A percentile compares a stretch with the other conserved stretches of the same genome.
These are phyloP conservation scores for Watsonalla binaria DNA, from an alignment of 2,888 invertebrate species.

Conservation along the genomic window DNA sequence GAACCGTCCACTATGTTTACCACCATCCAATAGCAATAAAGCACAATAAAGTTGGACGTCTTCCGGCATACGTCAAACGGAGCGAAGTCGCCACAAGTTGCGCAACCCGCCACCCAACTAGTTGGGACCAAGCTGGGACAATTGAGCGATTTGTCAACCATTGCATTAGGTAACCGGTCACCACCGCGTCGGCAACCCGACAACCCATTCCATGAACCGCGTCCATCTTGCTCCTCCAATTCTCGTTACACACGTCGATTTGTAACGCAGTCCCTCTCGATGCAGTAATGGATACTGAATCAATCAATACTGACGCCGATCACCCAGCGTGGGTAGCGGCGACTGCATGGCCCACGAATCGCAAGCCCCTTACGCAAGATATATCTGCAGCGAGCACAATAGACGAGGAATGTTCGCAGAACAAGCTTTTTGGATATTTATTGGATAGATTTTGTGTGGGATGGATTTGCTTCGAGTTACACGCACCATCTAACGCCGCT, in stretches of 20 bases:
- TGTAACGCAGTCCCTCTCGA: slow-evolving; percentile 42
- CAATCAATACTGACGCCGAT: slow-evolving; percentile 55
- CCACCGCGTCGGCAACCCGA: slow-evolving; percentile 38
- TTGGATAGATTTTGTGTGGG: slow-evolving; percentile 76
- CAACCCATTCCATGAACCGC: slow-evolving; percentile 40
- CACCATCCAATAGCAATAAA: slow-evolving; percentile 63
- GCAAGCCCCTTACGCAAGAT: slow-evolving; percentile 71
- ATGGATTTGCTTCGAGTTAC: slow-evolving; percentile 59
- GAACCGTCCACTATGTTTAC: slow-evolving; percentile 44
- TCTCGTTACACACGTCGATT: slow-evolving; percentile 45
- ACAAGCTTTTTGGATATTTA: slow-evolving; percentile 78
- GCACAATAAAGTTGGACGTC: slow-evolving; percentile 62
- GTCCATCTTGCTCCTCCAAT: slow-evolving; percentile 38
- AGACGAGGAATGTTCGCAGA: slow-evolving; percentile 67
- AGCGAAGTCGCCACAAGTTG: slow-evolving; percentile 51
- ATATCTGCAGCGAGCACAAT: slow-evolving; percentile 72
- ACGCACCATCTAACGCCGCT: slow-evolving; percentile 42
- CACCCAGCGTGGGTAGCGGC: slow-evolving; percentile 56
- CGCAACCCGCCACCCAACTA: slow-evolving; percentile 63
- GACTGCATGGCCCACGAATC: slow-evolving; percentile 54
- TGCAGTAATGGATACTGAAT: slow-evolving; percentile 63
- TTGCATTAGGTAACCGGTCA: slow-evolving; percentile 66
- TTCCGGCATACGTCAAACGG: slow-evolving; percentile 68
- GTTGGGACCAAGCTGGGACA: slow-evolving; percentile 57
- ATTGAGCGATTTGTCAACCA: slow-evolving; percentile 77